These are phyloP conservation scores for Acanthaster planci DNA, from an alignment of 35 echinoderm and acorn worm genomes.

Conservation along the genomic window DNA sequence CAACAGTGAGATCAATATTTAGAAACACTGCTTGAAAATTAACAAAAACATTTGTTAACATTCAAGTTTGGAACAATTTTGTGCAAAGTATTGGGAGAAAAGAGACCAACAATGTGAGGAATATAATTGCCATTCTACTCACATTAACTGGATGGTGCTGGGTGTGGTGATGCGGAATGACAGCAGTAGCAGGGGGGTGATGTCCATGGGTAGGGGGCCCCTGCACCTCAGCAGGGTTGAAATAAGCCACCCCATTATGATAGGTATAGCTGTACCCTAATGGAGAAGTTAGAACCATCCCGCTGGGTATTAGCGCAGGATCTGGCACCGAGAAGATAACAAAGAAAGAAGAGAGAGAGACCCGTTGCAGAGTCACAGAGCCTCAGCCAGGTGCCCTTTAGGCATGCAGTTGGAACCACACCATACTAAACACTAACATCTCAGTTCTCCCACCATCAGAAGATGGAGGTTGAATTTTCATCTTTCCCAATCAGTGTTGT, in stretches of 20 bases:
- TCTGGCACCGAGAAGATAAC: slow-evolving; percentile 45
- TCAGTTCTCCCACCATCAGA: too few species aligned
- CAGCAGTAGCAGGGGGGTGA: slow-evolving; percentile 25
- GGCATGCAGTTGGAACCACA: neutral
- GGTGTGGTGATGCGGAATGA: slow-evolving; percentile 44
- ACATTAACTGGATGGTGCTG: slow-evolving; percentile 54
- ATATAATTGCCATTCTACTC: neutral
- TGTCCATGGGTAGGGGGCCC: slow-evolving; percentile 19
- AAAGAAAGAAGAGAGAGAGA: slow-evolving; percentile 28
- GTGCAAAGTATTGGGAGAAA: too few species aligned
- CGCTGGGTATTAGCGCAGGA: slow-evolving; percentile 78
- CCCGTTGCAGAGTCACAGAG: neutral
- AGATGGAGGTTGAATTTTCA: too few species aligned
- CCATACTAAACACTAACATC: too few species aligned
- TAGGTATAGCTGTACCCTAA: slow-evolving; percentile 91
- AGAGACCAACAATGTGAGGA: too few species aligned
- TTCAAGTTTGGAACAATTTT: too few species aligned
- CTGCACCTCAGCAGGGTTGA: slow-evolving; percentile 70
- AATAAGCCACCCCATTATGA: slow-evolving; percentile 90
- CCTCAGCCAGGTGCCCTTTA: neutral
- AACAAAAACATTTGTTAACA: too few species aligned
- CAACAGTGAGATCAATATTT: too few species aligned
- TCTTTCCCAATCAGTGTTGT: too few species aligned
- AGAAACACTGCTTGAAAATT: too few species aligned
- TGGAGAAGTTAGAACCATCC: slow-evolving; percentile 82